Evolutionary conservation across 2,797 vertebrate species (phyloP).

Genomic region (Bradypodion pumilum): DNA sequence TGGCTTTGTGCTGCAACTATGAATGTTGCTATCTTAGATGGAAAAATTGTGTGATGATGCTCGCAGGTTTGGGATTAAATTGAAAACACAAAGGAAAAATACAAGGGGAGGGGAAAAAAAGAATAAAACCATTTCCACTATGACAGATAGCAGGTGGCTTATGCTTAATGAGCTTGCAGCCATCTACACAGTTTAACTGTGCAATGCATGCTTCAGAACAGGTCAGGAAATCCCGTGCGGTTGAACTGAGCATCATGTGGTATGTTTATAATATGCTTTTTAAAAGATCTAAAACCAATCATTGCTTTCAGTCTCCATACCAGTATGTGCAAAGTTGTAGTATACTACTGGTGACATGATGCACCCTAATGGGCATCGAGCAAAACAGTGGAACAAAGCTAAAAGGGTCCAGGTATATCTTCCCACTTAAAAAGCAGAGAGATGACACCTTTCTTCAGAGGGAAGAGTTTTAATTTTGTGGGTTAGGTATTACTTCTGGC

Average conservation of each 20-base stretch:
- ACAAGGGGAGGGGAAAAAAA: not conserved
- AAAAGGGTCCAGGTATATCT: no score
- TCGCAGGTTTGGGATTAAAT: not conserved
- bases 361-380: no score
- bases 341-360: no score
- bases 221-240: not conserved
- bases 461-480: no score
- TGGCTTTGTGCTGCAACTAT: not conserved
- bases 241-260: no score
- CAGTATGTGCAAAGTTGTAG: no score
- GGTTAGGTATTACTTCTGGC: no score
- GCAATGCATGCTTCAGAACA: not conserved
- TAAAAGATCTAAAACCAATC: not conserved
- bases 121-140: not conserved
- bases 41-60: not conserved
- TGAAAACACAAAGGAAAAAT: not conserved
- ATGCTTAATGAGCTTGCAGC: not conserved
- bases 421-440: no score
- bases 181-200: not conserved
- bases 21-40: not conserved
- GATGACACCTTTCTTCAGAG: no score
- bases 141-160: slow-evolving; percentile 19
- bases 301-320: not conserved
- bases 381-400: no score
- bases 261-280: not conserved